Conservation (phyloP, 1,140 invertebrate genomes). For the Nylanderia fulva region DNA sequence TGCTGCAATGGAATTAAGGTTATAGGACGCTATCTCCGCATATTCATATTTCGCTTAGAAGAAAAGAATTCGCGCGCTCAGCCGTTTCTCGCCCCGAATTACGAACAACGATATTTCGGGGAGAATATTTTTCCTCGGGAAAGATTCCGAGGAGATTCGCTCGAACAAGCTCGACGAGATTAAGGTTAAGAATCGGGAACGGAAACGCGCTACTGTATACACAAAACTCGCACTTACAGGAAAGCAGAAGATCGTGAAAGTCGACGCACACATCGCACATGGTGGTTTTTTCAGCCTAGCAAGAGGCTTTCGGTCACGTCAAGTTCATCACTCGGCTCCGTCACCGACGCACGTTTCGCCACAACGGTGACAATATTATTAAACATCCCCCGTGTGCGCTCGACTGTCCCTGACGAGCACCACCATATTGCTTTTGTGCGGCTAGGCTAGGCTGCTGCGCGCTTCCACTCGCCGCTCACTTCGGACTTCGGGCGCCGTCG, state of each 20-base stretch:
- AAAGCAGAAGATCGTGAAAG: conserved; percentile 91
- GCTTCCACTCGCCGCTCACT: conserved; percentile 69
- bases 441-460: no score
- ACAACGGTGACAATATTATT: conserved; percentile 80
- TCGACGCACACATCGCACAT: conserved; percentile 94
- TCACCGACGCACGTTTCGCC: conserved; percentile 66
- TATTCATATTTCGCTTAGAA: neutral
- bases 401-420: conserved; percentile 77
- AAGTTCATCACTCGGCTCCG: conserved; percentile 78
- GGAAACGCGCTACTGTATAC: conserved; percentile 59
- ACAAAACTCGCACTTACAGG: conserved; percentile 89
- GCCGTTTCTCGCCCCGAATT: neutral
- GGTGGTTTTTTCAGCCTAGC: conserved; percentile 78
- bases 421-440: conserved; percentile 82
- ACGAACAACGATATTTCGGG: neutral
- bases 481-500: conserved; percentile 70
- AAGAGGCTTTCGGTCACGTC: conserved; percentile 81
- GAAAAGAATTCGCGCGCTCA: no score
- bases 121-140: neutral
- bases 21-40: neutral
- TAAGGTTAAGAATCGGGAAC: conserved; percentile 66
- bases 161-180: neutral
- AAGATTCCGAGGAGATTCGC: neutral
- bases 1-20: conserved; percentile 17
- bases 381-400: conserved; percentile 74